Evolutionary conservation across 1,140 invertebrate species (phyloP), one percentile per base, ranked within the genome.

Genomic region (Musca vetustissima): DNA sequence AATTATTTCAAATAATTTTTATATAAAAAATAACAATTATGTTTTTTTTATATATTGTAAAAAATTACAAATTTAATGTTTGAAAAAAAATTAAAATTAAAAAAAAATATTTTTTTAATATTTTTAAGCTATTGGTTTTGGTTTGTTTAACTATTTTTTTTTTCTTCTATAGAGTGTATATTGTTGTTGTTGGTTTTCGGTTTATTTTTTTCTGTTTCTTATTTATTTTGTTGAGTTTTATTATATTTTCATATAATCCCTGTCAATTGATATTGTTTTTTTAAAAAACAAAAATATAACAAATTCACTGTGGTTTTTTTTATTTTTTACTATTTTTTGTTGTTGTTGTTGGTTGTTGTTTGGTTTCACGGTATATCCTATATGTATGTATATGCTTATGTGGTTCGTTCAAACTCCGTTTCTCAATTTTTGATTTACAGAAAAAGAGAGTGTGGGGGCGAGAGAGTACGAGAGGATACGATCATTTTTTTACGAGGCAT

Each of bases 211-310:
- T 53, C 24, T 32, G 28, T 3, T 28, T 15, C 64, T 11, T 64
- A 64, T 7, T 69, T 50, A 36, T 59, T 59, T 68, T 53, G 24
- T 64, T 64, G 64, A 14, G 49, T 22, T 17, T 57, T 57, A 47
- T 73, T 72, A 67, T 67, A 53, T 79, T 78, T 78, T 76, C 69
- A 67, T 76, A 73, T 74, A 79, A 79, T 79, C 77, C 77, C 78
- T 79, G 76, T 75, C 77, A 78, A 76, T 78, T 73, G 76, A 78
- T 78, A 43, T 69, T 69, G 52, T 66, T 66, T 64, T 32, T 64
- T 32, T n/a, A n/a, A 64, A 52, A 69, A 50, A 65, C 68, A 67
- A 52, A 53, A 67, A 36, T 53, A 67, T 67, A 36, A 67, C 50
- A 53, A 52, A 67, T 67, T 36, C 50, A 67, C 17, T 28, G 17